Base-by-base conservation (phyloP, 35 echinoderm and acorn worm species). In the Patiria miniata region DNA sequence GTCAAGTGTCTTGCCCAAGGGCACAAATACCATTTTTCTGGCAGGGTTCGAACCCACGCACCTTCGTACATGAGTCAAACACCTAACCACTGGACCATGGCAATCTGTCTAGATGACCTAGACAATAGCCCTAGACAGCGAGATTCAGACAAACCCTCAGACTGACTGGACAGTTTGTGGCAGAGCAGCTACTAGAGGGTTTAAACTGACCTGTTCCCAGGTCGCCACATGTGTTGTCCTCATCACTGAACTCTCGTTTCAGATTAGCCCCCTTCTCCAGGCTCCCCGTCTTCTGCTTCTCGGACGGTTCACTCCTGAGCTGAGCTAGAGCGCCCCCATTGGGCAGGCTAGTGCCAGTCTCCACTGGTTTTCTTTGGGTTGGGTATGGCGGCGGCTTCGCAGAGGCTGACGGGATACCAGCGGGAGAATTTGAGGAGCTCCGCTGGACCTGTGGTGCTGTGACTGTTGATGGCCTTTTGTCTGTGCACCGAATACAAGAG, bases 141-240 rank as follows among this genome's bases (percentile, higher is more conserved):
- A n/a, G n/a, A n/a, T n/a, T n/a, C n/a, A n/a, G n/a, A n/a, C n/a
- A n/a, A n/a, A n/a, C n/a, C n/a, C 42, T 47, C 12, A 47, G 12
- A 47, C n/a, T 47, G 42, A 47, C 42, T 6, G 4, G 4, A 47
- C 12, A 12, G 42, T 47, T 47, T 47, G 12, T 12, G 4, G 12
- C 42, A 47, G 42, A 6, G 4, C 4, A 47, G 42, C 12, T 6
- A 47, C 4, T 6, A 47, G 42, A 47, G 42, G 4, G 12, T 4
- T 12, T 12, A 4, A 6, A 12, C 42, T 47, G 4, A 82, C 80
- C 80, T 82, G 80, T 82, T 47, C 80, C 80, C 30, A 82, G 33
- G 51, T 82, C 80, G 1, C 80, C 80, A 82, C 52, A 82, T 14
- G 51, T 51, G 47, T 47, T 82, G 21, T 82, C 50, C 47, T 82